Evolutionary conservation across 2,888 invertebrate species (phyloP).

Genomic region (Drosophila gaucha): DNA sequence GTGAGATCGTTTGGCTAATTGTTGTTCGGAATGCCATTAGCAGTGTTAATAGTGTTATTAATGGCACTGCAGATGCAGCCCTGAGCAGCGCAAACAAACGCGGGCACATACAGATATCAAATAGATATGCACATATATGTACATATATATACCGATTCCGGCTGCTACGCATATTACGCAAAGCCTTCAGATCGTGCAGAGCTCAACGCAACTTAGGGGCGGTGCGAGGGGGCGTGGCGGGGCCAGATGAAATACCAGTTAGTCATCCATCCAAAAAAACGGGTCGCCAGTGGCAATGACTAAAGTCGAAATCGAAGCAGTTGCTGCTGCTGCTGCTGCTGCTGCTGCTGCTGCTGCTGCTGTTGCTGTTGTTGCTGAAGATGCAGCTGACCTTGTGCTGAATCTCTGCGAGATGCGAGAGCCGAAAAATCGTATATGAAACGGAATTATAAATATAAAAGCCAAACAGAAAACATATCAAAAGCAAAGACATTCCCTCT

Average conservation of each 20-base stretch:
- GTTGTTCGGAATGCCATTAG: conserved; percentile 30
- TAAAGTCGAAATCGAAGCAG: background rate
- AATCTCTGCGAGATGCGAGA: conserved; percentile 50
- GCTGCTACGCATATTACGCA: conserved; percentile 50
- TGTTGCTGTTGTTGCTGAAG: conserved; percentile 68
- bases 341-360: conserved; percentile 43
- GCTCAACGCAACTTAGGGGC: background rate
- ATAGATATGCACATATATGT: too few species aligned
- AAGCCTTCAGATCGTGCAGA: conserved; percentile 18
- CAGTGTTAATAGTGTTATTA: conserved; percentile 45
- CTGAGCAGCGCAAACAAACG: conserved; percentile 41
- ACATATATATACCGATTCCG: conserved; percentile 15
- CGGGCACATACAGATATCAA: background rate
- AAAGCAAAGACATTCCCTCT: conserved; percentile 24
- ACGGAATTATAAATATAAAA: conserved; percentile 29
- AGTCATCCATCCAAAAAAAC: conserved; percentile 52
- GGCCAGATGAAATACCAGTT: conserved; percentile 69
- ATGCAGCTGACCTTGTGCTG: conserved; percentile 79
- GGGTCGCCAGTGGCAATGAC: conserved; percentile 59
- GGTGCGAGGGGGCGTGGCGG: background rate
- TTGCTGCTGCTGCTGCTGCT: conserved; percentile 3
- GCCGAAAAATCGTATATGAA: conserved; percentile 25
- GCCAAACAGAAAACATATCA: conserved; percentile 22
- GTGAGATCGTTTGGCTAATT: conserved; percentile 30
- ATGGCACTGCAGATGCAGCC: conserved; percentile 48